Evolutionary conservation across 2,797 vertebrate genomes (phyloP), one percentile per base, ranked within the genome.

Genomic region (Onychomys arenicola): DNA sequence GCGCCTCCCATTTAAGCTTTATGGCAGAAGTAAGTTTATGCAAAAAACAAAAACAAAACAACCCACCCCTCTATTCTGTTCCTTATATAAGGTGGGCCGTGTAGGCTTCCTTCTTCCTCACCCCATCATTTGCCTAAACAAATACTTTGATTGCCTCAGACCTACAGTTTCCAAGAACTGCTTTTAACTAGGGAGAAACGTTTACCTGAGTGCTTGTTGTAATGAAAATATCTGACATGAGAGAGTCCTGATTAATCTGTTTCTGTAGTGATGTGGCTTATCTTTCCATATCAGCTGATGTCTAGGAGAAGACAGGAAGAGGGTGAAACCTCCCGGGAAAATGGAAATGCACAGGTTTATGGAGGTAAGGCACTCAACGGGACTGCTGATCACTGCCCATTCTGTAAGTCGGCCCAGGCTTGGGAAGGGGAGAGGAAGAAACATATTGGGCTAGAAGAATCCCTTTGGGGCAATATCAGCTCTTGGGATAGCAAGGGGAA

Each of bases 61-160:
- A 52, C n/a, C n/a, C 8, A 46, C 46, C n/a, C 23, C 52, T 43
- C 63, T 29, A 69, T 87, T 37, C 52, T 90, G 89, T 55, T 21
- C 32, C 34, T 52, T 69, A 52, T 27, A 32, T 23, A n/a, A 52
- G 46, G 57, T 57, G 52, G 32, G 32, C 40, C n/a, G 85, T 34
- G 9, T 25, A 9, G 21, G 2, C 27, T 77, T 73, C 19, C 94
- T 93, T 81, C 32, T 94, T 76, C 32, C 14, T 55, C 4, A 46
- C 8, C 32, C 8, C 34, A 67, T 11, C 37, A 80, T 93, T 67
- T 93, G 43, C 6, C 90, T 59, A 80, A 88, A 91, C 7, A 59
- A 86, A 43, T 32, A 40, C 90, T 84, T 11, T 12, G 10, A 90
- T 65, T 63, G n/a, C 21, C 89, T 89, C 84, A 86, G 37, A 96